A percentile compares a stretch with the other conserved stretches of the same genome.
These are phyloP conservation scores for Myotis lucifugus DNA, from an alignment of 2,113 vertebrate genomes.

Conservation along the genomic window DNA sequence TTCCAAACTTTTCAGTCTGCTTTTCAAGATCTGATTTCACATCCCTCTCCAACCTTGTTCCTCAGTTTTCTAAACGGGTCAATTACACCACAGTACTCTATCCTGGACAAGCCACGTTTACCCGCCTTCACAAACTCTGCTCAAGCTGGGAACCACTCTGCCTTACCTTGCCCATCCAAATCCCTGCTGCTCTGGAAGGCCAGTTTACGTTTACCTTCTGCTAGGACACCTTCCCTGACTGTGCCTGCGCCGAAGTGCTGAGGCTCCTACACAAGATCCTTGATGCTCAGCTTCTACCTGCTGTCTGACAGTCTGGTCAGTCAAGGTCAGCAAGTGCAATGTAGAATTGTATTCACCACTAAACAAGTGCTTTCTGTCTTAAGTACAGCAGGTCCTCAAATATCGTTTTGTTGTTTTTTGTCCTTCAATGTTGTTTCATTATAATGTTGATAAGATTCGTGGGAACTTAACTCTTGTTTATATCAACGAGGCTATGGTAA, in stretches of 20 bases:
- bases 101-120: background rate
- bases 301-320: background rate
- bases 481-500: background rate
- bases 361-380: background rate
- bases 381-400: background rate
- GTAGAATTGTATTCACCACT: background rate
- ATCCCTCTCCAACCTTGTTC: background rate
- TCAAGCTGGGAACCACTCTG: background rate
- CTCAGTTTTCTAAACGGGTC: constrained; percentile 7
- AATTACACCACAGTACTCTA: background rate
- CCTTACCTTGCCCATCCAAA: background rate
- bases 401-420: too few relatives aligned
- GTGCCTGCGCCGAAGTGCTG: background rate
- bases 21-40: constrained; percentile 33
- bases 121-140: background rate
- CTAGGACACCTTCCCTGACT: background rate
- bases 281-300: background rate
- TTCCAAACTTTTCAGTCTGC: constrained; percentile 5
- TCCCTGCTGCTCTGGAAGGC: background rate
- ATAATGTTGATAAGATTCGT: background rate
- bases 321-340: background rate
- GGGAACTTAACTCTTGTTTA: background rate
- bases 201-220: background rate
- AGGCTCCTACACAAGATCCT: background rate
- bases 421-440: background rate